Conservation (phyloP, 2,888 invertebrate species). For the Apocheima hispidaria region DNA sequence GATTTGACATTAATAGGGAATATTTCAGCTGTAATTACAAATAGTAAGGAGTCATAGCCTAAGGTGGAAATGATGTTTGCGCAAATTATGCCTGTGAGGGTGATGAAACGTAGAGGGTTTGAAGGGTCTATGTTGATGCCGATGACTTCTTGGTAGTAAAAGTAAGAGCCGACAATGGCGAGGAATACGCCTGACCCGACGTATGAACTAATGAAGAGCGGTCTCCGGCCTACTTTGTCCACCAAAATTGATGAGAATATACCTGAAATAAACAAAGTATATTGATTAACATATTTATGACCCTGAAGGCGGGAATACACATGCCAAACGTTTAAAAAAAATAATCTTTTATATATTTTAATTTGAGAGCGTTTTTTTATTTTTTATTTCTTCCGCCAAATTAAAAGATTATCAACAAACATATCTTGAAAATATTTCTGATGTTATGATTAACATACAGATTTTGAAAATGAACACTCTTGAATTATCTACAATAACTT, state of each 20-base stretch:
- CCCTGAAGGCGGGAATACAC: too few relatives aligned
- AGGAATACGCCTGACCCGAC: constrained; percentile 63
- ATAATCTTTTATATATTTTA: too few relatives aligned
- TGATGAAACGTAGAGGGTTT: constrained; percentile 64
- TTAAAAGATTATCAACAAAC: too few relatives aligned
- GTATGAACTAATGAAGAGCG: constrained; percentile 76
- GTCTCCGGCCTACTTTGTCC: constrained; percentile 77
- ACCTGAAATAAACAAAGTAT: constrained; percentile 58
- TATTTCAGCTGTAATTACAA: constrained; percentile 84
- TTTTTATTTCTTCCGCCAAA: too few relatives aligned
- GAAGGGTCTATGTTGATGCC: constrained; percentile 52
- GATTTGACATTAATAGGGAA: constrained; percentile 87
- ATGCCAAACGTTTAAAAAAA: too few relatives aligned
- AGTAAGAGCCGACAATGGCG: constrained; percentile 67
- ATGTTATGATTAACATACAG: too few relatives aligned
- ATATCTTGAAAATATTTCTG: too few relatives aligned
- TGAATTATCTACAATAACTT: too few relatives aligned
- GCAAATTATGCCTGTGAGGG: constrained; percentile 73
- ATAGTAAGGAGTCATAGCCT: constrained; percentile 81
- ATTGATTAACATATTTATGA: too few relatives aligned
- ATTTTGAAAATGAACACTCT: too few relatives aligned
- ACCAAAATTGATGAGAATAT: constrained; percentile 68
- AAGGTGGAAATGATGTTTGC: constrained; percentile 64
- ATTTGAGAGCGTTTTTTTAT: too few relatives aligned
- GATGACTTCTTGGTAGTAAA: constrained; percentile 65